Conservation (phyloP, 2,888 invertebrate genomes). For the Thumatha senex region DNA sequence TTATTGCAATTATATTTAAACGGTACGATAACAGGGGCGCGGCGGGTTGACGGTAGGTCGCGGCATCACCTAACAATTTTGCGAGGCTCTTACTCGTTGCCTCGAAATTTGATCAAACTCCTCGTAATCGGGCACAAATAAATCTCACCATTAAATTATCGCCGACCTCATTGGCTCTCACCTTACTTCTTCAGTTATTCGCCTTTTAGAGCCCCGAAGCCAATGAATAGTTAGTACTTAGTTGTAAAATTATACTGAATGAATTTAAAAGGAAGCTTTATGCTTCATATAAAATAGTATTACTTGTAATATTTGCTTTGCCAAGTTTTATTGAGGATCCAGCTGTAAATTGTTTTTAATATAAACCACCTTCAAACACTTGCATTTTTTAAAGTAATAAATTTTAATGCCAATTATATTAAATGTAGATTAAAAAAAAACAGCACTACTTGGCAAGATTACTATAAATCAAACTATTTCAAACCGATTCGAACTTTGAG, state of each 20-base stretch:
- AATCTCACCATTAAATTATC: conserved; percentile 76
- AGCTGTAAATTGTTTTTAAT: no score
- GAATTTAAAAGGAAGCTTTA: no score
- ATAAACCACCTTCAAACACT: no score
- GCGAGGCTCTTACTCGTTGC: conserved; percentile 52
- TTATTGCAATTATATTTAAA: conserved; percentile 80
- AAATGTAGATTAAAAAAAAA: no score
- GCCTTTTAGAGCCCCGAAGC: conserved; percentile 52
- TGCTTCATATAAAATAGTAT: no score
- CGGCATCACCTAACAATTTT: conserved; percentile 53
- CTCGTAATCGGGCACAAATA: conserved; percentile 72
- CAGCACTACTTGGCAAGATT: no score
- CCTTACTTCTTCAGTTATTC: conserved; percentile 70
- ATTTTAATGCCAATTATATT: no score
- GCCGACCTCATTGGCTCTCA: conserved; percentile 58
- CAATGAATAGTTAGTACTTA: conserved; percentile 58
- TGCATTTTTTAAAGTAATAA: no score
- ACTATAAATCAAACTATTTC: no score
- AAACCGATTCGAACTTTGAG: background rate
- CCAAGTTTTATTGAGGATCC: no score
- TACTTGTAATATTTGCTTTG: no score
- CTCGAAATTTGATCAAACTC: conserved; percentile 71
- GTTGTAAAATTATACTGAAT: conserved; percentile 57
- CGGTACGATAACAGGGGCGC: conserved; percentile 61
- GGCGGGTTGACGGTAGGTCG: conserved; percentile 36